Percentiles rank a stretch among this genome's conserved stretches.
Evolutionary conservation across 2,888 invertebrate genomes (phyloP).

Genomic region (Automeris io): DNA sequence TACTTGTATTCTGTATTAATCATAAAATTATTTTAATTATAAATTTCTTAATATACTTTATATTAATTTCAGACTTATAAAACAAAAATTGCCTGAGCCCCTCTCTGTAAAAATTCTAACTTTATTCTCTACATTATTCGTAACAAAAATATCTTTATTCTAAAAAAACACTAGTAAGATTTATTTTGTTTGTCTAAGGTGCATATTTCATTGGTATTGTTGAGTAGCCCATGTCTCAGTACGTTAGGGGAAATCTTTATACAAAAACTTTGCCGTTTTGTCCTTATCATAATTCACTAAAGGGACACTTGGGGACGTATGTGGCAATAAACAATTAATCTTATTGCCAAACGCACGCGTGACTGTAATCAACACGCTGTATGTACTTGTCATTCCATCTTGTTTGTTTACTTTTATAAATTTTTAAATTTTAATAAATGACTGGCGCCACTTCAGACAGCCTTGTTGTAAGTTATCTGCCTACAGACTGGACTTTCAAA

Average conservation of each 20-base stretch:
- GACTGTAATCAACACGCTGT: conserved; percentile 32
- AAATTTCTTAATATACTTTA: conserved; percentile 9
- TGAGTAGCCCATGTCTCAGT: conserved; percentile 27
- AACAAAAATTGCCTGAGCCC: conserved; percentile 37
- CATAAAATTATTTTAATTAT: neutral
- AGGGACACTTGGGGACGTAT: conserved; percentile 34
- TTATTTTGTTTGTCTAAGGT: conserved; percentile 44
- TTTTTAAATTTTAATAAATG: conserved; percentile 16
- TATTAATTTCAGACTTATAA: no score
- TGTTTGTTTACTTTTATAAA: conserved; percentile 23
- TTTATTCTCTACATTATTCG: conserved; percentile 27
- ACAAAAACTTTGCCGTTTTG: conserved; percentile 38
- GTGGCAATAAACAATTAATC: conserved; percentile 49
- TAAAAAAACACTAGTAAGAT: conserved; percentile 21
- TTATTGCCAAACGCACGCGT: conserved; percentile 42
- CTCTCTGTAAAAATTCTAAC: conserved; percentile 30
- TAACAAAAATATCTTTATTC: conserved; percentile 25
- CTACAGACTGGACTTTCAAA: conserved; percentile 6
- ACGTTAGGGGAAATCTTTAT: conserved; percentile 17
- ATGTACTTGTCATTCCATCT: conserved; percentile 36
- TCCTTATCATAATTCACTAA: conserved; percentile 43
- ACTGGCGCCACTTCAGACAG: conserved; percentile 10
- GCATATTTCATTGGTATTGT: conserved; percentile 32
- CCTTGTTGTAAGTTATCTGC: conserved; percentile 11
- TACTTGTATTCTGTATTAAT: no score